Percentiles rank a stretch among this genome's conserved stretches.
These are phyloP conservation scores for Papio anubis DNA, from an alignment of 2,113 vertebrate species.

Conservation along the genomic window DNA sequence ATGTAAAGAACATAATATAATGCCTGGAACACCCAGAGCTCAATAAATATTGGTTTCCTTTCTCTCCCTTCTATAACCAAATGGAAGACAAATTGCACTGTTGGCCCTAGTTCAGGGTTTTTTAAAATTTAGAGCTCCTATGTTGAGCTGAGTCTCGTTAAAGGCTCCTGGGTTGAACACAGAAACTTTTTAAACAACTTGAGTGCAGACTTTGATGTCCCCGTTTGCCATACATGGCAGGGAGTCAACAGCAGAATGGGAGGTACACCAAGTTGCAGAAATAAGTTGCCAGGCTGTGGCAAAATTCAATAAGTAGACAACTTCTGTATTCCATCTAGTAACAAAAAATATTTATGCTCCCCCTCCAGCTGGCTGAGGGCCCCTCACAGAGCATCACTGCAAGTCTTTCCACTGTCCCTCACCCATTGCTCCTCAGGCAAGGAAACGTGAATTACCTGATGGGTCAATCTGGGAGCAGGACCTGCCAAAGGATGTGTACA, in stretches of 20 bases:
- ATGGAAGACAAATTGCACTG: constrained; percentile 66
- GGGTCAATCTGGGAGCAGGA: neutral
- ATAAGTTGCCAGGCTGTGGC: neutral
- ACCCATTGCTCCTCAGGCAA: neutral
- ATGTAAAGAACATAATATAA: neutral
- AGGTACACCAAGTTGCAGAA: neutral
- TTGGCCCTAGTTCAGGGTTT: constrained; percentile 62
- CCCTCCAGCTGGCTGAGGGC: neutral
- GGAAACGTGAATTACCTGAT: neutral
- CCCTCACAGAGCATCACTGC: neutral
- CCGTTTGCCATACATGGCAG: neutral
- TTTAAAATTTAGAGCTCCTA: constrained; percentile 58
- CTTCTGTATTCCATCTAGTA: neutral
- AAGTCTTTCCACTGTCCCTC: neutral
- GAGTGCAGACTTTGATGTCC: neutral
- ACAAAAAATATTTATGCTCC: neutral
- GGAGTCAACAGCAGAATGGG: neutral
- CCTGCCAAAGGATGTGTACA: neutral
- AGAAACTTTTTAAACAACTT: constrained; percentile 42
- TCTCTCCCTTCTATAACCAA: constrained; percentile 13
- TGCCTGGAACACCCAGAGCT: constrained; percentile 45
- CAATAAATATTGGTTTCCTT: constrained; percentile 50
- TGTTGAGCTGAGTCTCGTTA: constrained; percentile 37
- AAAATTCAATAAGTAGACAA: constrained; percentile 13
- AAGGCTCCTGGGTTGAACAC: constrained; percentile 10